phyloP scores from a whole-genome alignment of 2,888 invertebrate genomes.

The Stenoptilia bipunctidactyla region DNA sequence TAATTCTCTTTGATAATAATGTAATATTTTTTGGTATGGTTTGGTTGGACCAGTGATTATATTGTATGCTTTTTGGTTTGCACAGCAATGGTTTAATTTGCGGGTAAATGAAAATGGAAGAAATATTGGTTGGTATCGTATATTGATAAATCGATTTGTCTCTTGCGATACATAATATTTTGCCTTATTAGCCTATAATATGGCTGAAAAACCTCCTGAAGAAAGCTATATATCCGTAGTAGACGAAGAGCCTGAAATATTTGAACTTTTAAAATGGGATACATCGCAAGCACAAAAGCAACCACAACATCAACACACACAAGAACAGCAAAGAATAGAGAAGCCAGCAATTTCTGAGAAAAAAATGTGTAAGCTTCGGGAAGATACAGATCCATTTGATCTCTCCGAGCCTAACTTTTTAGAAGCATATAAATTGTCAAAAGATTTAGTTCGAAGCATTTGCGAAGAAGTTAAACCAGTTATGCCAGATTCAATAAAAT shows the following conservation, averaged over 20 bases:
- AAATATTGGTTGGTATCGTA: too few relatives aligned
- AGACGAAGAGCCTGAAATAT: slow-evolving; percentile 58
- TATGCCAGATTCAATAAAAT: slow-evolving; percentile 54
- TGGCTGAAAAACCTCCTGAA: slow-evolving; percentile 60
- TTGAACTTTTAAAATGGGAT: slow-evolving; percentile 60
- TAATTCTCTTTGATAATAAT: too few relatives aligned
- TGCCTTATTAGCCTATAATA: slow-evolving; percentile 16
- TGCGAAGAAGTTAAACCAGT: slow-evolving; percentile 51
- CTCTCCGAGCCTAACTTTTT: slow-evolving; percentile 45
- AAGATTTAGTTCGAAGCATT: slow-evolving; percentile 44
- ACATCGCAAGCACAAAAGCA: slow-evolving; percentile 45
- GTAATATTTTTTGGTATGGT: too few relatives aligned
- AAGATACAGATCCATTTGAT: slow-evolving; percentile 51
- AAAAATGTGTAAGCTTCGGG: slow-evolving; percentile 18
- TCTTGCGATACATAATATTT: background rate
- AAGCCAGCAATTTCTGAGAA: slow-evolving; percentile 44
- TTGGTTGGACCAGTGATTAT: too few relatives aligned
- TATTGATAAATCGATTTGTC: background rate
- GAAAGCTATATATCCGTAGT: slow-evolving; percentile 61
- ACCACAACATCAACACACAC: slow-evolving; percentile 31
- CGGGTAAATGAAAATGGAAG: too few relatives aligned
- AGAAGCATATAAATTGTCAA: slow-evolving; percentile 46
- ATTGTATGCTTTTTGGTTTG: too few relatives aligned
- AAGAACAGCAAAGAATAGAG: background rate
- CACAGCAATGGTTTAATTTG: too few relatives aligned